Conservation (phyloP, 2,113 vertebrate species). For the Crotalus horridus region DNA sequence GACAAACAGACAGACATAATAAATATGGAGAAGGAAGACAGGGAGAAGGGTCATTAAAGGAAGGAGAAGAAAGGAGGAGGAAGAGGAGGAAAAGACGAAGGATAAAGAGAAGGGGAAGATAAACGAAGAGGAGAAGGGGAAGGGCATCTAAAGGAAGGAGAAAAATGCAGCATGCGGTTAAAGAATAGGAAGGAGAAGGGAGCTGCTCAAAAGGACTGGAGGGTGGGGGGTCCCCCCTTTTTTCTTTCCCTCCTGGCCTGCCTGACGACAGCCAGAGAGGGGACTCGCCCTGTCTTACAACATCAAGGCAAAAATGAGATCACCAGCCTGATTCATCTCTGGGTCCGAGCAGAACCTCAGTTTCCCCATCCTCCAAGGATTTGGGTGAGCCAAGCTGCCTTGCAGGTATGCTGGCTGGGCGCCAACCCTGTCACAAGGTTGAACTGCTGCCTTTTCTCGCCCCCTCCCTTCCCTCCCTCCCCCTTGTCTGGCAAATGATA, state of each 20-base stretch:
- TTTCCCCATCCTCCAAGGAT: neutral
- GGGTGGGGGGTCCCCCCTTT: neutral
- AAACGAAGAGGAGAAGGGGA: too few relatives aligned
- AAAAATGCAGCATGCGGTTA: neutral
- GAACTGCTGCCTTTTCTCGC: neutral
- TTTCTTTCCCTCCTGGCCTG: neutral
- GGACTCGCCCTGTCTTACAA: neutral
- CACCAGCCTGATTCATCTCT: neutral
- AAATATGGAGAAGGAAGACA: neutral
- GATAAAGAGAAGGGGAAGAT: neutral
- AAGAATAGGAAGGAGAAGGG: neutral
- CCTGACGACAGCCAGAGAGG: neutral
- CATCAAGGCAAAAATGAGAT: neutral
- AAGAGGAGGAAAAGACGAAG: neutral
- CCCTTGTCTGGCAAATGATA: neutral
- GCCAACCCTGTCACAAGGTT: neutral
- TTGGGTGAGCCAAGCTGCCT: neutral
- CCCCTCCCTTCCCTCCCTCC: neutral
- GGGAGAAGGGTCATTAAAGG: too few relatives aligned
- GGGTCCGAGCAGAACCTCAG: neutral
- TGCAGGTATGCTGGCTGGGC: neutral
- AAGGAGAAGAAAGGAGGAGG: neutral
- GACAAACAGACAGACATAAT: too few relatives aligned
- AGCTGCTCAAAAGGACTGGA: rapidly evolving
- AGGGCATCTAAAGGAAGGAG: too few relatives aligned